A percentile compares a stretch with the other conserved stretches of the same genome.
Conservation (phyloP, 1,140 invertebrate genomes). For the Bacillus rossius region DNA sequence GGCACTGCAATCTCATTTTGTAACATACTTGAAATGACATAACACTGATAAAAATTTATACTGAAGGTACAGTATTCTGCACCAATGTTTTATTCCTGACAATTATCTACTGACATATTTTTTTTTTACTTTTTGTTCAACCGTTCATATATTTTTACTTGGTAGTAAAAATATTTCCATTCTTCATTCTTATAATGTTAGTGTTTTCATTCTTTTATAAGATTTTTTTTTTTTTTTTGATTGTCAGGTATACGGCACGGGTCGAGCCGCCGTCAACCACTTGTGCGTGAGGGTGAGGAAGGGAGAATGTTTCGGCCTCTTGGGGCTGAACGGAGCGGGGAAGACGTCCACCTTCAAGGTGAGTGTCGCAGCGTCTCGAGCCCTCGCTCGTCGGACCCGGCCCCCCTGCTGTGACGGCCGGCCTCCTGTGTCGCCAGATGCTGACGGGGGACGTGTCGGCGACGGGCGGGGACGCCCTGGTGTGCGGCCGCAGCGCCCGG, state of each 20-base stretch:
- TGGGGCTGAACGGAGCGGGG: constrained; percentile 82
- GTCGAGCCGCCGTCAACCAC: constrained; percentile 54
- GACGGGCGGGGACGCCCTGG: constrained; percentile 49
- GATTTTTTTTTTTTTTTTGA: no score
- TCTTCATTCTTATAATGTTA: not conserved
- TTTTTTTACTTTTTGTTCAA: not conserved
- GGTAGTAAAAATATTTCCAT: no score
- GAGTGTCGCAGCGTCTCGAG: no score
- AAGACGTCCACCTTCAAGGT: constrained; percentile 87
- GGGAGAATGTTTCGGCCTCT: constrained; percentile 80
- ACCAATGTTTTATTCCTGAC: no score
- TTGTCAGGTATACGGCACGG: constrained; percentile 20
- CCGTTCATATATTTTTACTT: not conserved
- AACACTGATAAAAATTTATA: no score
- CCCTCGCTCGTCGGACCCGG: no score
- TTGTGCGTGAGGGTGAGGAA: constrained; percentile 62
- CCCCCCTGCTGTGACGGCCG: constrained; percentile 2
- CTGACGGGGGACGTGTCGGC: constrained; percentile 61
- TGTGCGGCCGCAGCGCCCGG: constrained; percentile 59
- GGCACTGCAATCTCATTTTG: no score
- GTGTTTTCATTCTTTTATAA: not conserved
- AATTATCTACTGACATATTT: constrained; percentile 3
- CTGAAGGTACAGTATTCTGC: no score
- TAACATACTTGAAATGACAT: no score
- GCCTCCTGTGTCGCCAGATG: constrained; percentile 43